Conservation (phyloP, 1,140 invertebrate genomes). For the Yoshiicerus persimilis region DNA sequence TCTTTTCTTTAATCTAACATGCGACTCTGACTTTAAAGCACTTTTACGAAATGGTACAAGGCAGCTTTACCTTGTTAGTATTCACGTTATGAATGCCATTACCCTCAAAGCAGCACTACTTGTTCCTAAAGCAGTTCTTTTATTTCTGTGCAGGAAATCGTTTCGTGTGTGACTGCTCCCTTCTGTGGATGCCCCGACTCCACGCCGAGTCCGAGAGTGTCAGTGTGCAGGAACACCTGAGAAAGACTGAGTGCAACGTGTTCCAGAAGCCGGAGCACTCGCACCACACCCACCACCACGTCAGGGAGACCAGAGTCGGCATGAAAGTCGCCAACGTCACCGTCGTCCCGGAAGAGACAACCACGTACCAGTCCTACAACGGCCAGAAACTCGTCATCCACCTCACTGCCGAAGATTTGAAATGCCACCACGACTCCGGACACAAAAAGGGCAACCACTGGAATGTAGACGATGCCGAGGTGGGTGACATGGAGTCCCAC, state of each 20-base stretch:
- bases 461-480: neutral
- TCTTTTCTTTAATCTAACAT: no score
- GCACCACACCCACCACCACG: slow-evolving; percentile 47
- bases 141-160: slow-evolving; percentile 68
- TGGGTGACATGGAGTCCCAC: neutral
- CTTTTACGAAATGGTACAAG: no score
- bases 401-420: slow-evolving; percentile 29
- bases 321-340: neutral
- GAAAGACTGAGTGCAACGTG: slow-evolving; percentile 68
- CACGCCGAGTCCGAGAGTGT: slow-evolving; percentile 71
- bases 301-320: neutral
- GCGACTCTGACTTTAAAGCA: no score
- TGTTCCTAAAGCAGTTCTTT: no score
- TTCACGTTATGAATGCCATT: no score
- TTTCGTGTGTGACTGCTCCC: slow-evolving; percentile 74
- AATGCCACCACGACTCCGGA: slow-evolving; percentile 26
- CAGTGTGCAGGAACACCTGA: slow-evolving; percentile 65
- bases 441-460: neutral
- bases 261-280: slow-evolving; percentile 53
- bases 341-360: slow-evolving; percentile 33
- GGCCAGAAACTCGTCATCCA: neutral
- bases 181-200: slow-evolving; percentile 72
- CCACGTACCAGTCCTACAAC: slow-evolving; percentile 27
- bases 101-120: no score
- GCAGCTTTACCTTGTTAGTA: no score